phyloP scores from a whole-genome alignment of 2,113 vertebrate genomes.

The Cacatua alba region DNA sequence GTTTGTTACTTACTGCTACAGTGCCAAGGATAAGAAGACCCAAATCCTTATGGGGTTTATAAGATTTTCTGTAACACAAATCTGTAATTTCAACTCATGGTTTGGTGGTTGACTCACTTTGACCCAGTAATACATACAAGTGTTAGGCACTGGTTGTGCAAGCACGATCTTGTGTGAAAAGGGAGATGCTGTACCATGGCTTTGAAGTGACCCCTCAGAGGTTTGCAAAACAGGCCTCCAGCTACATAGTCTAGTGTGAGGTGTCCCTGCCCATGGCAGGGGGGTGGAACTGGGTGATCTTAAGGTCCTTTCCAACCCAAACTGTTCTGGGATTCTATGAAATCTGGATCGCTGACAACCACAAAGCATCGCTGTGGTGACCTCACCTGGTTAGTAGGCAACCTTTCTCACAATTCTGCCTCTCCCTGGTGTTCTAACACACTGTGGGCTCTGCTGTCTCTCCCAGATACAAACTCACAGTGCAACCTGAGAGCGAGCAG shows the following conservation, averaged over 20 bases:
- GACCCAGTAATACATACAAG: background rate
- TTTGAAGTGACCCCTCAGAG: background rate
- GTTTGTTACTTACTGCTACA: background rate
- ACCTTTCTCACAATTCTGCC: background rate
- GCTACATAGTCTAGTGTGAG: background rate
- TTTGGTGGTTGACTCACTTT: background rate
- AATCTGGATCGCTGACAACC: background rate
- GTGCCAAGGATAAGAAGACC: background rate
- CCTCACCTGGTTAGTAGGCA: background rate
- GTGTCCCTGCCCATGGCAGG: background rate
- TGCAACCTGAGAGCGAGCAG: background rate
- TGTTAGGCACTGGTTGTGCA: rapidly evolving
- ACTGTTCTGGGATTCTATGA: background rate
- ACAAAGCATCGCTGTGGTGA: background rate
- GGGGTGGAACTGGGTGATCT: background rate
- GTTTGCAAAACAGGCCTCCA: background rate
- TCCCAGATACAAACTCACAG: background rate
- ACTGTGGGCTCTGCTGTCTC: rapidly evolving
- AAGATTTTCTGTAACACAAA: background rate
- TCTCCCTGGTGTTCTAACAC: background rate
- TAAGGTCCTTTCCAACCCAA: background rate
- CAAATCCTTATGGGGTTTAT: background rate
- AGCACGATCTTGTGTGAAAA: background rate
- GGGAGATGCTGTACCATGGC: background rate
- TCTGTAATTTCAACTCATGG: background rate